Base-by-base conservation (phyloP, 2,113 vertebrate genomes). In the Carassius auratus region DNA sequence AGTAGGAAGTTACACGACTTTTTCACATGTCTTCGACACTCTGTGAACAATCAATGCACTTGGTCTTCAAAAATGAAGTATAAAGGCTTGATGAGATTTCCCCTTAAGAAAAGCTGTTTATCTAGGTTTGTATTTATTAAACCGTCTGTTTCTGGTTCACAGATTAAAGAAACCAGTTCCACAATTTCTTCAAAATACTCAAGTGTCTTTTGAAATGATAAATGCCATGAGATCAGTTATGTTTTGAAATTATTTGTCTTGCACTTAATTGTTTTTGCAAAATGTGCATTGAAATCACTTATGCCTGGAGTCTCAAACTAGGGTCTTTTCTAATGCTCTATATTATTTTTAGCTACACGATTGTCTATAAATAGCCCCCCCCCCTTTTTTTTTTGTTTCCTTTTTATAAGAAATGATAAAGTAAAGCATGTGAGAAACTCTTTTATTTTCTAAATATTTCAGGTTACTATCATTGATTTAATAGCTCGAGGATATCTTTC, bases 131-230 rank as follows among this genome's bases (percentile, higher is more conserved):
- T 55, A 1, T 55, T 23, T 38, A 61, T 23, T 21, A 7, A 36
- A 42, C 7, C 13, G 69, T 38, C 19, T 8, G 33, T 38, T 61
- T 33, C 33, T n/a, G 36, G 21, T n/a, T 42, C 12, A 23, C 57
- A 79, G 5, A 42, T 42, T 0, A 12, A 15, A 42, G n/a, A n/a
- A n/a, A n/a, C n/a, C n/a, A n/a, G n/a, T 42, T 26, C 8, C 8
- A 42, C 13, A 4, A n/a, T 3, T 1, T 42, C 1, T 42, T 42
- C 8, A 21, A 42, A 61, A 30, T 12, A 55, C 26, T 19, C 12
- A 8, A 71, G 42, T 62, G 76, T 19, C 17, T 78, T 78, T n/a
- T 61, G 30, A 79, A 79, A 79, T 62, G 76, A n/a, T 59, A 38
- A 6, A 79, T 62, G 10, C 36, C 76, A 79, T 79, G 33, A n/a